Evolutionary conservation across 2,888 invertebrate genomes (phyloP), one percentile per base, ranked within the genome.

Genomic region (Yponomeuta evonymella): DNA sequence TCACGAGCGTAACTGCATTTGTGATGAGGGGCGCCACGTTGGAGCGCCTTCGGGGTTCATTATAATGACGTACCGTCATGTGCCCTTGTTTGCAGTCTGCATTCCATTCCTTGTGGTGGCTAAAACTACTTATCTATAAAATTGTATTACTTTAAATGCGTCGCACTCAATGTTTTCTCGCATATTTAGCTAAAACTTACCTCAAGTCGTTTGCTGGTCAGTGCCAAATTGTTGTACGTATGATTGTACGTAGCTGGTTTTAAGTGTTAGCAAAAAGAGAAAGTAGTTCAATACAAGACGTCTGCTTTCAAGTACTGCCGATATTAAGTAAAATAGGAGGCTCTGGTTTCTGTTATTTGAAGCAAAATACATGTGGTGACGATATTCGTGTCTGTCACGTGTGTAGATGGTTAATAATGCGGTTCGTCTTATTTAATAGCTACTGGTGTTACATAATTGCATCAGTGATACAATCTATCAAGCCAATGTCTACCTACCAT

Each of bases 61-160:
- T 23, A 65, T 65, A 65, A 65, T 65, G 65, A 65, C 65, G 29
- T 65, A 29, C 29, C 8, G 43, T 43, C 9, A n/a, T 65, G 65
- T 65, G 65, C 33, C 65, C 65, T 65, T 65, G 65, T 65, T 65
- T 65, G 65, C 65, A 65, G 65, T 5, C 30, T 30, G 65, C 65
- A 33, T 30, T 65, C 30, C 65, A 30, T 65, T 65, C 33, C 65
- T 29, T 30, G 30, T 33, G 29, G 65, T 65, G 65, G 65, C 29
- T 23, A 65, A 65, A 23, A 10, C 65, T 33, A 29, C 65, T 11
- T 43, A 43, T 51, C 51, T 51, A 51, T 51, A 15, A 15, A 15
- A 58, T 58, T 12, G 51, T 58, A 58, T 58, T 58, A 58, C 15
- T 58, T 12, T 12, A 15, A 58, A 58, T 58, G 12, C 51, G 15